Percentiles rank a stretch among this genome's conserved stretches.
Conservation (phyloP, 2,113 vertebrate species). For the Thinocorus orbignyianus region DNA sequence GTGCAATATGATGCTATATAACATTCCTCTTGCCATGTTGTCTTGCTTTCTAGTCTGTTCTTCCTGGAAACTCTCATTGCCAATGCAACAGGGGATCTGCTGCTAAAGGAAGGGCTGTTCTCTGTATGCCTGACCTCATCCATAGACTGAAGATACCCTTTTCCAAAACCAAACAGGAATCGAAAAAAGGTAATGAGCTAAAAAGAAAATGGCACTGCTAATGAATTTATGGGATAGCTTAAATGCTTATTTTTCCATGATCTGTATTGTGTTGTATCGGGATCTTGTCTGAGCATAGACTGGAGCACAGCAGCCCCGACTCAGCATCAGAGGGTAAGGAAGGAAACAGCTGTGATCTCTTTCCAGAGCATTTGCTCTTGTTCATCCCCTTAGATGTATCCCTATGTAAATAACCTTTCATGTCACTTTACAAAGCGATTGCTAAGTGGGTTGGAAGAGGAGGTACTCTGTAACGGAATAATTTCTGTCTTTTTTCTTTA, state of each 20-base stretch:
- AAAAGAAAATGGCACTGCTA: background rate
- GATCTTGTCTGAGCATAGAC: accelerated
- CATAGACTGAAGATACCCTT: background rate
- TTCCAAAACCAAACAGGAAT: background rate
- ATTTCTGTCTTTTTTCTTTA: slow-evolving; percentile 24
- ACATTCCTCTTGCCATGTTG: background rate
- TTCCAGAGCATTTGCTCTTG: background rate
- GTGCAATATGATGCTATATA: background rate
- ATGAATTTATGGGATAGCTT: background rate
- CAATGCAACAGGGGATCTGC: background rate
- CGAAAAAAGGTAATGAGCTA: background rate
- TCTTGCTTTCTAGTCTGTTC: background rate
- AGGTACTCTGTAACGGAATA: background rate
- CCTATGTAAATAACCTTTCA: slow-evolving; percentile 16
- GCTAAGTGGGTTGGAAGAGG: background rate
- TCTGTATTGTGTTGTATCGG: background rate
- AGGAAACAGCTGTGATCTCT: slow-evolving; percentile 7
- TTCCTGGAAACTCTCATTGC: background rate
- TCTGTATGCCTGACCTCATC: background rate
- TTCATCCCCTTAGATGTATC: background rate
- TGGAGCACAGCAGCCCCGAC: background rate
- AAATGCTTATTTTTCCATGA: background rate
- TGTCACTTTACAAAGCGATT: background rate
- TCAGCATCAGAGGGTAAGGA: background rate
- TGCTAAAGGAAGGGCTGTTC: background rate